Conservation (phyloP, 2,888 invertebrate species). For the Onchidella celtica region DNA sequence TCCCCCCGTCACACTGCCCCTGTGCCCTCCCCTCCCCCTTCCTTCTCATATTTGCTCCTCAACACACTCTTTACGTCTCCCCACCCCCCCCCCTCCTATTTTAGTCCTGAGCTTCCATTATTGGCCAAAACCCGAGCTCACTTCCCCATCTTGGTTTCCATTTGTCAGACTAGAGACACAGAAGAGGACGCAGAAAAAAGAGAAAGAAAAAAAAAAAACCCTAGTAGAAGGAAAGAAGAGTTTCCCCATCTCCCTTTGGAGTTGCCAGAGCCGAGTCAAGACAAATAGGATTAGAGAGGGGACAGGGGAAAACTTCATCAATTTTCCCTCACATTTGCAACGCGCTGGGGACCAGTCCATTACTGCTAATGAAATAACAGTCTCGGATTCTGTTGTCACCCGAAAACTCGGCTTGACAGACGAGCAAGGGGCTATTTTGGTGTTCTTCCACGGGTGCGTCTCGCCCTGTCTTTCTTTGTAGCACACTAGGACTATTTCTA, state of each 20-base stretch:
- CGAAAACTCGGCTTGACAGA: conserved; percentile 7
- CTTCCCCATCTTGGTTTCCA: neutral
- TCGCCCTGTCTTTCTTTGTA: neutral
- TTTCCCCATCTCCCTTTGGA: neutral
- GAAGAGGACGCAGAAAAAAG: neutral
- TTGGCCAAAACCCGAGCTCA: neutral
- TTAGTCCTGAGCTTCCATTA: too few relatives aligned
- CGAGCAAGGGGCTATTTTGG: neutral
- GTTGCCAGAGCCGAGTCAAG: neutral
- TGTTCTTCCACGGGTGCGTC: neutral
- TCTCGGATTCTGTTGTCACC: conserved; percentile 22
- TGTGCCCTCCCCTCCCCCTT: neutral
- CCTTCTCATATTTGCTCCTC: neutral
- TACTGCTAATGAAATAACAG: conserved; percentile 43
- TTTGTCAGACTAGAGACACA: conserved; percentile 3
- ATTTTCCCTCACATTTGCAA: conserved; percentile 36
- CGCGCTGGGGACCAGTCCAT: conserved; percentile 33
- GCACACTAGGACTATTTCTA: too few relatives aligned
- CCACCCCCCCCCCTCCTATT: too few relatives aligned
- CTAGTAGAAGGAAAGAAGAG: neutral
- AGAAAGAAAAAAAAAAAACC: neutral
- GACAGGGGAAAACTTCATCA: conserved; percentile 22
- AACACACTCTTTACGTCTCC: neutral
- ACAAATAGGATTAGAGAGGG: conserved; percentile 34
- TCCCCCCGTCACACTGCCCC: neutral